Evolutionary conservation across 2,888 invertebrate genomes (phyloP).

Genomic region (Ochlodes sylvanus): DNA sequence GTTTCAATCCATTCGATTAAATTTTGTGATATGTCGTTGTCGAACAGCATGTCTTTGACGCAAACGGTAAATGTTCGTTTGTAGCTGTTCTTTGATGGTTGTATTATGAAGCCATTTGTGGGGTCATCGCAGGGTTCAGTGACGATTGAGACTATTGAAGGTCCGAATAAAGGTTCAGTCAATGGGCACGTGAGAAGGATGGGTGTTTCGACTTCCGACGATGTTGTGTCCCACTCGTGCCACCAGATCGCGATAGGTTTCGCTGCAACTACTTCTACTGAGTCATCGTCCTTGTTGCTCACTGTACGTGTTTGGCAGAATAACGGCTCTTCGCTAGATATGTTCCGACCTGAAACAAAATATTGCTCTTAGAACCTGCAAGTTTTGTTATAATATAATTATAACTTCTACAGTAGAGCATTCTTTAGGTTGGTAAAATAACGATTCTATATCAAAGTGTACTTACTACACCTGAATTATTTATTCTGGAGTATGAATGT

Average conservation of each 20-base stretch:
- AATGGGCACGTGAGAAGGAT: constrained; percentile 87
- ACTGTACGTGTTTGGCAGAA: constrained; percentile 83
- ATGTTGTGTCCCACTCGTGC: constrained; percentile 84
- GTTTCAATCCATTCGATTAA: constrained; percentile 90
- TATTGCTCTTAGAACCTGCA: constrained; percentile 5
- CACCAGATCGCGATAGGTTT: constrained; percentile 87
- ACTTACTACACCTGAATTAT: too few species aligned
- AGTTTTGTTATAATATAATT: too few species aligned
- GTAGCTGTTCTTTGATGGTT: constrained; percentile 48
- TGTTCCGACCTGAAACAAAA: constrained; percentile 70
- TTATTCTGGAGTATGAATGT: too few species aligned
- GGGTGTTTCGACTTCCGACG: constrained; percentile 79
- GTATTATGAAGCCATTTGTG: constrained; percentile 68
- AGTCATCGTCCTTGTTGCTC: constrained; percentile 58
- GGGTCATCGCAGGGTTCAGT: constrained; percentile 79
- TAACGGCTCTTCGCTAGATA: constrained; percentile 67
- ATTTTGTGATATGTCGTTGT: constrained; percentile 85
- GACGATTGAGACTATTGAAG: constrained; percentile 77
- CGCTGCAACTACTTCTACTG: constrained; percentile 84
- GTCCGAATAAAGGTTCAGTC: constrained; percentile 69
- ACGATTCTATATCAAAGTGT: too few species aligned
- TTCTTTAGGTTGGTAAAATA: too few species aligned
- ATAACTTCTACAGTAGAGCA: too few species aligned
- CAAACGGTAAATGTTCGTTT: constrained; percentile 86
- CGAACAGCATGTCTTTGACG: constrained; percentile 89